A percentile compares a stretch with the other conserved stretches of the same genome.
Conservation (phyloP, 2,113 vertebrate species). For the Cochlearius cochlearius region DNA sequence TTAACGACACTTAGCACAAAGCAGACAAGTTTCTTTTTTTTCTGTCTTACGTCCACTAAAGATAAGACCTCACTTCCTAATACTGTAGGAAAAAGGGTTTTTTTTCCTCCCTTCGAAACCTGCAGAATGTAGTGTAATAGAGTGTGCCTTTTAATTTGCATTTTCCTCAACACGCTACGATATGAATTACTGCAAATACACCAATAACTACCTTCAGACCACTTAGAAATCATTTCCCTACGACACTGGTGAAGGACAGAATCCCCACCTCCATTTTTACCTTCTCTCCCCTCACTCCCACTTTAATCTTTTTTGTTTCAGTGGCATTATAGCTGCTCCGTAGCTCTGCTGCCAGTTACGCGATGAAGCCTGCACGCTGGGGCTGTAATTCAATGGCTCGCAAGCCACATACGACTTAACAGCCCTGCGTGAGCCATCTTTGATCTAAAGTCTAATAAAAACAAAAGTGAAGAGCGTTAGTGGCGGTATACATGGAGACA, state of each 20-base stretch:
- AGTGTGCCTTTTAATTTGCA: background rate
- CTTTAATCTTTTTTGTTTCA: background rate
- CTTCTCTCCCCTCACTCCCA: background rate
- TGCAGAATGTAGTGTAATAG: background rate
- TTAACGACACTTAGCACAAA: slow-evolving; percentile 1
- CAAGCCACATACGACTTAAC: background rate
- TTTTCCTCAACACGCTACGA: background rate
- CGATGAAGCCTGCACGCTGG: background rate
- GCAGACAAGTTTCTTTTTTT: background rate
- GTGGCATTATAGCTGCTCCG: background rate
- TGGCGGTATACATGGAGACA: background rate
- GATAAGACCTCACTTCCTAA: background rate
- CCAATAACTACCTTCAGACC: background rate
- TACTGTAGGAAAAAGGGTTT: background rate
- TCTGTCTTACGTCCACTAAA: background rate
- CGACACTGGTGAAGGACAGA: background rate
- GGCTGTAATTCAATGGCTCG: background rate
- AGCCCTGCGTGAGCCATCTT: background rate
- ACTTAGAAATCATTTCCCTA: background rate
- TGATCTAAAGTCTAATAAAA: background rate
- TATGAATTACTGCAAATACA: background rate
- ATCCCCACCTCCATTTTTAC: background rate
- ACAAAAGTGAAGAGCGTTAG: background rate
- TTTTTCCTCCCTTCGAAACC: background rate
- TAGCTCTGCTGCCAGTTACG: background rate